Conservation (phyloP, 2,113 vertebrate genomes). For the Tetrao urogallus region DNA sequence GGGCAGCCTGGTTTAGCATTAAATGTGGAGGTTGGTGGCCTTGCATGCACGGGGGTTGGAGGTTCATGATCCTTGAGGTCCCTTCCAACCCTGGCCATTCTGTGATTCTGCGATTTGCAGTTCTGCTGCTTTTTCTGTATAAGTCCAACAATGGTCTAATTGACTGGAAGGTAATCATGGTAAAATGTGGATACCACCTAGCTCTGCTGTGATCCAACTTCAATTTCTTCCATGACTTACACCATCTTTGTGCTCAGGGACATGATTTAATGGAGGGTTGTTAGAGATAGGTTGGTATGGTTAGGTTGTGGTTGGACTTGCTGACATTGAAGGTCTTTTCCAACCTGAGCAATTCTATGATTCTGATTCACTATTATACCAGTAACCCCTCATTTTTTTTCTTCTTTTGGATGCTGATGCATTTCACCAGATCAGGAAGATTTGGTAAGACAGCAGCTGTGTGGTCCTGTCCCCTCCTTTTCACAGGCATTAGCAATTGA, state of each 20-base stretch:
- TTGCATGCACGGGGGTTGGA: too few relatives aligned
- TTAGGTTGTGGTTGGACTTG: too few relatives aligned
- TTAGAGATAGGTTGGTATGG: too few relatives aligned
- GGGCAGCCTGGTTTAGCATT: too few relatives aligned
- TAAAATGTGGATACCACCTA: fast-evolving
- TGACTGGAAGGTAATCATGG: background rate
- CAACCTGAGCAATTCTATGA: too few relatives aligned
- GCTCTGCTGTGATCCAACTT: background rate
- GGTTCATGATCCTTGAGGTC: too few relatives aligned
- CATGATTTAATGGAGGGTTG: too few relatives aligned
- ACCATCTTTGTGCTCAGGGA: background rate
- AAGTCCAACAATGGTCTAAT: background rate
- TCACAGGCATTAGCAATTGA: background rate
- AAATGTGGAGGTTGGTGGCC: too few relatives aligned
- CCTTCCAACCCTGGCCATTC: too few relatives aligned
- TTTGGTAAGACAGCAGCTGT: background rate
- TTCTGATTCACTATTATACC: background rate
- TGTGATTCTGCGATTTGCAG: background rate
- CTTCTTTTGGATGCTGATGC: background rate
- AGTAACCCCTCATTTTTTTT: background rate
- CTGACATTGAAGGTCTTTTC: too few relatives aligned
- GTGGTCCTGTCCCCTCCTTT: background rate
- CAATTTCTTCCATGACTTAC: background rate
- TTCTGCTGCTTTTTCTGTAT: background rate
- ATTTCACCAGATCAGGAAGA: background rate